Evolutionary conservation across 2,113 vertebrate species (phyloP).

Genomic region (Beaufortia kweichowensis): DNA sequence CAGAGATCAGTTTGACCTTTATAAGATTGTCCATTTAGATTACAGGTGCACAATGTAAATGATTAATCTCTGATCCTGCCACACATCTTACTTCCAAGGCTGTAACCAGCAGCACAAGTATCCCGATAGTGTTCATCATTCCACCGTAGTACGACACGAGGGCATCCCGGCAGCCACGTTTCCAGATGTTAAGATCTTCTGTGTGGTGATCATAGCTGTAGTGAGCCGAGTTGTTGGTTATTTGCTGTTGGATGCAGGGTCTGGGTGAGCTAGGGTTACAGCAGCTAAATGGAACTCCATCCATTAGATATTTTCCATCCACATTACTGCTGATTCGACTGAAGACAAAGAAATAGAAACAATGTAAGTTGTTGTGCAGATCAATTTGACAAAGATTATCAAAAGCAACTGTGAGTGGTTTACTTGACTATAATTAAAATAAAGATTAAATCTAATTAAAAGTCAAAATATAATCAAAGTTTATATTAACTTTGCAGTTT

Average conservation of each 20-base stretch:
- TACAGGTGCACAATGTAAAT: not conserved
- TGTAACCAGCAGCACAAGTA: slow-evolving; percentile 77
- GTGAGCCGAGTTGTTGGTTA: slow-evolving; percentile 96
- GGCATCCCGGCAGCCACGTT: slow-evolving; percentile 82
- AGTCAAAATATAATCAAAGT: too few species aligned
- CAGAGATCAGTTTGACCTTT: slow-evolving; percentile 32
- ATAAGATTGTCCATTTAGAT: slow-evolving; percentile 1
- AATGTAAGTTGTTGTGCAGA: not conserved
- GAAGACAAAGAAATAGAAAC: slow-evolving; percentile 13
- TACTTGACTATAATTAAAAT: too few species aligned
- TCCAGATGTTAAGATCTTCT: slow-evolving; percentile 96
- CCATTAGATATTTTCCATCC: slow-evolving; percentile 92
- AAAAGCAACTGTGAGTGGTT: too few species aligned
- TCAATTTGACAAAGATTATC: too few species aligned
- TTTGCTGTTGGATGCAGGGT: slow-evolving; percentile 93
- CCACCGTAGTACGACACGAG: slow-evolving; percentile 87
- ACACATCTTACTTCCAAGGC: slow-evolving; percentile 84
- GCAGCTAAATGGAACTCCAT: slow-evolving; percentile 96
- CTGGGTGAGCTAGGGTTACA: slow-evolving; percentile 94
- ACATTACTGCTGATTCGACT: slow-evolving; percentile 97
- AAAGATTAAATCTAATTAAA: too few species aligned
- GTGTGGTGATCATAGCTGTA: slow-evolving; percentile 97
- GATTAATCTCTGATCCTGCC: slow-evolving; percentile 34
- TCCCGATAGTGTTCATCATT: slow-evolving; percentile 89
- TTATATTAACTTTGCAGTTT: too few species aligned